Percentiles rank a stretch among this genome's conserved stretches.
These are phyloP conservation scores for Diaprepes abbreviatus DNA, from an alignment of 2,888 invertebrate genomes.

Conservation along the genomic window DNA sequence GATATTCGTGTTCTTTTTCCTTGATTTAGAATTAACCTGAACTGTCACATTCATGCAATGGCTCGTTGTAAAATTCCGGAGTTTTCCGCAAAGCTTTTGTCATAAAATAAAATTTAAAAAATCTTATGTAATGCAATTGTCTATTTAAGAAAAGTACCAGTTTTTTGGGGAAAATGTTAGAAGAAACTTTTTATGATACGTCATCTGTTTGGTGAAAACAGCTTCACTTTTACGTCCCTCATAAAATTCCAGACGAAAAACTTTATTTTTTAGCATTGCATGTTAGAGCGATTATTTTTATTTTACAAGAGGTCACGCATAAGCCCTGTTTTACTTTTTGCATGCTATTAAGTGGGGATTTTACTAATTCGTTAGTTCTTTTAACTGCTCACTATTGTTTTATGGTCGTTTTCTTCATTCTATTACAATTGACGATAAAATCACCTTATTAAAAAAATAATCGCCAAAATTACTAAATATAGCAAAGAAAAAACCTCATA, in stretches of 20 bases:
- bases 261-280: constrained; percentile 33
- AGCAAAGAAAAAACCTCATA: too few species aligned
- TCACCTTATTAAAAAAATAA: background rate
- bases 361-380: constrained; percentile 25
- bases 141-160: background rate
- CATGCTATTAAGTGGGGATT: constrained; percentile 20
- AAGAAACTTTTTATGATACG: constrained; percentile 4
- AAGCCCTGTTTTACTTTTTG: constrained; percentile 24
- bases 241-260: constrained; percentile 16
- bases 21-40: too few species aligned
- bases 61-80: too few species aligned
- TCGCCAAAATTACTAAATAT: background rate
- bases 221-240: constrained; percentile 25
- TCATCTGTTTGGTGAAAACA: constrained; percentile 10
- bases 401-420: constrained; percentile 6
- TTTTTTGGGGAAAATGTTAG: constrained; percentile 4
- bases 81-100: too few species aligned
- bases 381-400: background rate
- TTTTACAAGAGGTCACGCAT: constrained; percentile 40
- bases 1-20: too few species aligned
- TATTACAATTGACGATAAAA: constrained; percentile 2
- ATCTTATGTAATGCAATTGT: background rate
- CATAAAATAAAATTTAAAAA: background rate
- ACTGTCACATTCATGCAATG: too few species aligned
- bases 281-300: constrained; percentile 23